Base-by-base conservation (phyloP, 2,797 vertebrate genomes). In the Myripristis jacobus region DNA sequence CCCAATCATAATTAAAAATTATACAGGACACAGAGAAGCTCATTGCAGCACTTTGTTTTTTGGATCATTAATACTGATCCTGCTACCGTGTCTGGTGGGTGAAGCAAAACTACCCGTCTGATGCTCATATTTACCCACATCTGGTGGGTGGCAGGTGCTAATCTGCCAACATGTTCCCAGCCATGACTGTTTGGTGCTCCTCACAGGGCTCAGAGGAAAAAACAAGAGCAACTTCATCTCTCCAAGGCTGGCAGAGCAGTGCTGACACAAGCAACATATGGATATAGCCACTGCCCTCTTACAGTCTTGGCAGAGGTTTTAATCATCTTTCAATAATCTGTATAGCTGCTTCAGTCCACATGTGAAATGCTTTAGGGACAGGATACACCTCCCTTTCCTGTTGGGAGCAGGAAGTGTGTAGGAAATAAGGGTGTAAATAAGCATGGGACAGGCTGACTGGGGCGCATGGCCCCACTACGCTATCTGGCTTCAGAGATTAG, bases 401-500 rank as follows among this genome's bases (percentile, higher is more conserved):
- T 81, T 79, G 54, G 70, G 76, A 63, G 83, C 75, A 89, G 84
- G 87, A 86, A 82, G 79, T 83, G 58, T 75, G 83, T 72, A 87
- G 83, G 89, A 91, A 91, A 79, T 63, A 81, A 48, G 73, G 81
- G 86, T 88, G 89, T 91, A 91, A 89, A 91, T 90, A 90, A 89
- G 83, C 74, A 80, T 66, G 77, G 82, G 84, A 69, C 72, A 70
- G 64, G 68, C 78, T 78, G 85, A 84, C 88, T 79, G 77, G 77
- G 81, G 87, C 83, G 82, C 82, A 82, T 79, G 88, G 84, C 78
- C 71, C 81, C 66, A 86, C 84, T 84, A 85, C 73, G 86, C 70
- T 91, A 92, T 91, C 88, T 87, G 86, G 81, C 82, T 79, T 21
- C 65, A 76, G 87, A 90, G 92, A 93, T 94, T 93, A 93, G 91